Conservation (phyloP, 2,113 vertebrate species). For the Isichthys henryi region DNA sequence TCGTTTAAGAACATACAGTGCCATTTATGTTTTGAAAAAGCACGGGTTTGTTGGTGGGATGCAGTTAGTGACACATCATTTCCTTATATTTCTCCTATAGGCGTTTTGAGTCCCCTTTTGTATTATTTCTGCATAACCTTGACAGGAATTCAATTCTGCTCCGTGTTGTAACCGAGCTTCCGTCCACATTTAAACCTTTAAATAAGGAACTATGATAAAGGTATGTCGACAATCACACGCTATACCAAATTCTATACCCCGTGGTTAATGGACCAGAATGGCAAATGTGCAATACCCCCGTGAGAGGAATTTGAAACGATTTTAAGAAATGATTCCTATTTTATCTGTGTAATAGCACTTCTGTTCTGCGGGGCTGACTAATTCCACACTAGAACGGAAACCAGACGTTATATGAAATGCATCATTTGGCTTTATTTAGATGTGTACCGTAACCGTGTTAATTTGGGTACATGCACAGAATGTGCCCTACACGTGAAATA, state of each 20-base stretch:
- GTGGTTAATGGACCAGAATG: not conserved
- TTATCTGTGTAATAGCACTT: not conserved
- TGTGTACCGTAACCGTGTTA: not conserved
- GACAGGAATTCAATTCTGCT: not conserved
- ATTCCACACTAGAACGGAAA: not conserved
- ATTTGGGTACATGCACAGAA: not conserved
- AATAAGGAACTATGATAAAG: not conserved
- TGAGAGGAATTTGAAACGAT: not conserved
- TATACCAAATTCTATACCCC: not conserved
- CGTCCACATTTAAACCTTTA: not conserved
- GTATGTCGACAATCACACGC: not conserved
- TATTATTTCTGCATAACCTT: not conserved
- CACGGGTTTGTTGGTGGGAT: not conserved
- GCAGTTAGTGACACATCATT: not conserved
- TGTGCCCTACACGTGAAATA: not conserved
- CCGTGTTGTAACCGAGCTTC: not conserved
- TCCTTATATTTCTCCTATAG: not conserved
- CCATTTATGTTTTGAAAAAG: not conserved
- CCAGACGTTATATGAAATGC: not conserved
- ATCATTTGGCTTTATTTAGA: not conserved
- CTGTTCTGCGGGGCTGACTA: not conserved
- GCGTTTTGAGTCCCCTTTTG: not conserved
- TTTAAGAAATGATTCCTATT: not conserved
- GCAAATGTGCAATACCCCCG: not conserved
- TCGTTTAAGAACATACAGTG: not conserved